These are phyloP conservation scores for Drosophila glabriapex DNA, from an alignment of 2,888 invertebrate genomes.

Conservation along the genomic window DNA sequence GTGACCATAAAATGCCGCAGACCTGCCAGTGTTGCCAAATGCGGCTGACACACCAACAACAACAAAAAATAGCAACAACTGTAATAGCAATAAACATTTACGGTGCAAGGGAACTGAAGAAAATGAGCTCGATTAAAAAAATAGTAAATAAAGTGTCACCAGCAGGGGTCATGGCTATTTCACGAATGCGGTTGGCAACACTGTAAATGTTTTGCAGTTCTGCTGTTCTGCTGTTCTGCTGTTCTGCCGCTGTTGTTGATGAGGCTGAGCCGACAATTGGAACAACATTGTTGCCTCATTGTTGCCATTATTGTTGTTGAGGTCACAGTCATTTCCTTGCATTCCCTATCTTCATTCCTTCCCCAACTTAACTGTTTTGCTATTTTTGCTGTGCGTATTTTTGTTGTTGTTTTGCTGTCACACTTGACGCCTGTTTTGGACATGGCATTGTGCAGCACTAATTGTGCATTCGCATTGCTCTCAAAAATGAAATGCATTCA, in stretches of 20 bases:
- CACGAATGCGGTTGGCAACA: slow-evolving; percentile 53
- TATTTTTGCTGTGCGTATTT: slow-evolving; percentile 3
- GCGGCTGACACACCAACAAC: slow-evolving; percentile 46
- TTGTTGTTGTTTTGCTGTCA: slow-evolving; percentile 21
- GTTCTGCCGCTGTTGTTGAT: slow-evolving; percentile 20
- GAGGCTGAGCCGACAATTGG: slow-evolving; percentile 51
- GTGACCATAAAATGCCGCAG: slow-evolving; percentile 46
- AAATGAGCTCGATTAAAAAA: slow-evolving; percentile 44
- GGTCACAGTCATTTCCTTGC: slow-evolving; percentile 28
- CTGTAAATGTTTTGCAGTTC: slow-evolving; percentile 31
- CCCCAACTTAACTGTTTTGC: slow-evolving; percentile 11
- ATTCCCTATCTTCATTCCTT: background rate
- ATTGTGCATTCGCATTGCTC: slow-evolving; percentile 41
- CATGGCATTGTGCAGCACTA: slow-evolving; percentile 58
- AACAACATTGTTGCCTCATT: slow-evolving; percentile 50
- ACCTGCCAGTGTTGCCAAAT: slow-evolving; percentile 57
- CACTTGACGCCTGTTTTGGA: slow-evolving; percentile 38
- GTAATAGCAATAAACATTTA: slow-evolving; percentile 64
- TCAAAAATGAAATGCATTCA: slow-evolving; percentile 34
- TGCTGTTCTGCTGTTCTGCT: slow-evolving; percentile 14
- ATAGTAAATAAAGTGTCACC: slow-evolving; percentile 6
- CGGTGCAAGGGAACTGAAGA: slow-evolving; percentile 58
- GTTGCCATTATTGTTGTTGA: slow-evolving; percentile 44
- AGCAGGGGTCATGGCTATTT: slow-evolving; percentile 21
- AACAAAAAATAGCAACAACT: slow-evolving; percentile 13